A percentile compares a stretch with the other conserved stretches of the same genome.
Conservation (phyloP, 2,113 vertebrate genomes). For the Psilopsiagon aurifrons region DNA sequence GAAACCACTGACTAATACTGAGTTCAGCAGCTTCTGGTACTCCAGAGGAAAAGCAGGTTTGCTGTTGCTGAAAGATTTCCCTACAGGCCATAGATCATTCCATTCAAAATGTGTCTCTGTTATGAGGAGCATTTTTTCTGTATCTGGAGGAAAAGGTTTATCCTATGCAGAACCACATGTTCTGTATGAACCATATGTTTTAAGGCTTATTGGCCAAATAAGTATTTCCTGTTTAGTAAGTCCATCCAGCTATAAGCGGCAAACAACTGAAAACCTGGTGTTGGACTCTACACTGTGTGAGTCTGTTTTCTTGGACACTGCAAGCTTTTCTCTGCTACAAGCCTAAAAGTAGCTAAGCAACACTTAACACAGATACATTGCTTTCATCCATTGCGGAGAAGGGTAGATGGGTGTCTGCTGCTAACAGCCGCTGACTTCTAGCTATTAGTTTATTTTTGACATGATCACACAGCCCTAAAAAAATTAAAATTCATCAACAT, state of each 20-base stretch:
- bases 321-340: not conserved
- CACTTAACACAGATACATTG: not conserved
- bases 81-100: not conserved
- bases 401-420: not conserved
- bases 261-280: not conserved
- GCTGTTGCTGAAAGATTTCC: not conserved
- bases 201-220: not conserved
- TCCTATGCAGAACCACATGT: not conserved
- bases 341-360: slow-evolving; percentile 5
- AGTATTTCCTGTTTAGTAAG: not conserved
- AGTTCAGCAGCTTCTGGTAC: not conserved
- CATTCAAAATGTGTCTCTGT: not conserved
- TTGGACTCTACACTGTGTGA: not conserved
- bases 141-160: not conserved
- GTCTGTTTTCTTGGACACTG: not conserved
- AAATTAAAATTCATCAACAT: not conserved
- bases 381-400: not conserved
- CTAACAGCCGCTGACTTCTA: not conserved
- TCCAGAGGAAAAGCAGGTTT: not conserved
- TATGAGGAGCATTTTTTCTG: not conserved
- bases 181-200: not conserved
- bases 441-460: not conserved
- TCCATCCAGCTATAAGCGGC: not conserved
- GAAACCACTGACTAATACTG: not conserved
- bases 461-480: not conserved